These are phyloP conservation scores for Trissolcus brochymenae DNA, from an alignment of 2,888 invertebrate species.

Conservation along the genomic window DNA sequence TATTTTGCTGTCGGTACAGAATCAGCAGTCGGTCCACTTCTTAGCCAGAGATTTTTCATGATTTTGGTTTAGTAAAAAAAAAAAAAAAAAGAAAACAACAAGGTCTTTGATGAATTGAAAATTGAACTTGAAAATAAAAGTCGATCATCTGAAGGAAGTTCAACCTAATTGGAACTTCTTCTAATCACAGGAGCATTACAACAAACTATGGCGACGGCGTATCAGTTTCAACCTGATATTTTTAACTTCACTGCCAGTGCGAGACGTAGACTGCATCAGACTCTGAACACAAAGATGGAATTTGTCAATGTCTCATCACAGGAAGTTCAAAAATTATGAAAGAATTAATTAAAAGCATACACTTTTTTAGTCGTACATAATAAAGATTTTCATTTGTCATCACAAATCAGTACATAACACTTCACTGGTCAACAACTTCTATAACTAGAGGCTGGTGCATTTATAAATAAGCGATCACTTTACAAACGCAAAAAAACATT, in stretches of 20 bases:
- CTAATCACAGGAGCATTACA: constrained; percentile 50
- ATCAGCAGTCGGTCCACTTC: constrained; percentile 29
- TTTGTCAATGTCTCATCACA: constrained; percentile 43
- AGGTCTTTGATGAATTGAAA: constrained; percentile 1
- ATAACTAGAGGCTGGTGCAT: constrained; percentile 36
- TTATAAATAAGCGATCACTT: constrained; percentile 43
- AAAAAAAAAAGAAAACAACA: background rate
- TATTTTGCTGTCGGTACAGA: constrained; percentile 31
- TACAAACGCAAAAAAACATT: constrained; percentile 1
- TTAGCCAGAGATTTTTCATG: background rate
- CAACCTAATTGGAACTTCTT: constrained; percentile 44
- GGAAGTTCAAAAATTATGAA: constrained; percentile 4
- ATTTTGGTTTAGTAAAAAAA: background rate
- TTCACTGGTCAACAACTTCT: constrained; percentile 46
- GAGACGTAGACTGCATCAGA: constrained; percentile 32
- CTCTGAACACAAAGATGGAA: constrained; percentile 53
- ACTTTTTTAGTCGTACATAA: constrained; percentile 10
- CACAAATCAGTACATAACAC: constrained; percentile 30
- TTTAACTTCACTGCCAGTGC: constrained; percentile 56
- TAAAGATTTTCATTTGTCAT: constrained; percentile 5
- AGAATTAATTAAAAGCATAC: constrained; percentile 14
- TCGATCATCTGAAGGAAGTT: constrained; percentile 39
- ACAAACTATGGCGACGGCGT: constrained; percentile 56
- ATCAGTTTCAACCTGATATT: constrained; percentile 56
- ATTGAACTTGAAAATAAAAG: constrained; percentile 25